These are phyloP conservation scores for Holacanthus passer DNA, from an alignment of 2,113 vertebrate species.

Conservation along the genomic window DNA sequence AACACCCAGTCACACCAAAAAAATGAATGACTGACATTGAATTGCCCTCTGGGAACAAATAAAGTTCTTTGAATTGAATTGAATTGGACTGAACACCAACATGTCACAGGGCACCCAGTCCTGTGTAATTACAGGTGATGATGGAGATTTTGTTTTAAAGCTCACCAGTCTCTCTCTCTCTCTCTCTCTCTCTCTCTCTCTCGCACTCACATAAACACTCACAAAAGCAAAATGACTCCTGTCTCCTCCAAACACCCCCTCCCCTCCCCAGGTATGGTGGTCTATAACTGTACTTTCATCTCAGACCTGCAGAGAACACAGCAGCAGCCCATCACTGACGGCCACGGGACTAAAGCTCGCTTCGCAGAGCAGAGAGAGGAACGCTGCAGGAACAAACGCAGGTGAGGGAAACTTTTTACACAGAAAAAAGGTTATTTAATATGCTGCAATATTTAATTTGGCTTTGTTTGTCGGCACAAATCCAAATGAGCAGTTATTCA, in stretches of 20 bases:
- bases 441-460: background rate
- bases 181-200: background rate
- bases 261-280: background rate
- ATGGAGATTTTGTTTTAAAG: constrained; percentile 5
- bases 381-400: background rate
- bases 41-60: too few species aligned
- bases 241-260: background rate
- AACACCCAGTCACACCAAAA: too few species aligned
- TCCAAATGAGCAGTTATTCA: background rate
- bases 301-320: constrained; percentile 44
- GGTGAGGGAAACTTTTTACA: constrained; percentile 11
- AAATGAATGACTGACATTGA: too few species aligned
- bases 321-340: background rate
- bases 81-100: too few species aligned
- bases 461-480: background rate
- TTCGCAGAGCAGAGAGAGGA: constrained; percentile 1
- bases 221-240: background rate
- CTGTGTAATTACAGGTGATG: constrained; percentile 36
- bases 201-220: background rate
- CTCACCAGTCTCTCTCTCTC: background rate
- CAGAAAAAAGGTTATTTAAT: background rate
- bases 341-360: background rate
- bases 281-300: constrained; percentile 53
- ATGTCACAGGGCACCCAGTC: constrained; percentile 4
- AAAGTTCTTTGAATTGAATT: too few species aligned